Base-by-base conservation (phyloP, 2,888 invertebrate genomes). In the Apamea anceps region DNA sequence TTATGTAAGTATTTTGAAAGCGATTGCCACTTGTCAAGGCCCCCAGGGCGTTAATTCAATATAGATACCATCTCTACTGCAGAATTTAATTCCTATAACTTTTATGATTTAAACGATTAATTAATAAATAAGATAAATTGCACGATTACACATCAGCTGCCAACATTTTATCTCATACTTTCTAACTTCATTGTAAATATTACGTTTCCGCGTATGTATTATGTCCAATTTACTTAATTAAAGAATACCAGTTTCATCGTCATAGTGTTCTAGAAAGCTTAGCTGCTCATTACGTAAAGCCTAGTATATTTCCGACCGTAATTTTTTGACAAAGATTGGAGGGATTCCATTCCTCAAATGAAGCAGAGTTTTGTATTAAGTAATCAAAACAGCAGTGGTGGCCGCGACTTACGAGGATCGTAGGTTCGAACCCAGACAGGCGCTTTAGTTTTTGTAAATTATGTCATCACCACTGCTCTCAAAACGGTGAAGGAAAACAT, bases 121-220 rank as follows among this genome's bases (percentile, higher is more conserved):
- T 75, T 45, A 68, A 62, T 68, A 63, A 77, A 37, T 68, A 48
- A 68, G 25, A 77, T 68, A 54, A 62, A 68, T 84, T 75, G 74
- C 81, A 72, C 75, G 80, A 82, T 84, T 77, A n/a, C 48, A 73
- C 77, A 72, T 42, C 54, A 68, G 37, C n/a, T 25, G 63, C 66
- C 68, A 65, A 71, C 78, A 73, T 70, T 78, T 79, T 80, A 73
- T 71, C 45, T 75, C 65, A 68, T 74, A 88, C 88, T 89, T 89
- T 88, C 89, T 85, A 85, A 75, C 63, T 76, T 72, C 70, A 80
- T 87, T 80, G 79, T 84, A 84, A 75, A 76, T 77, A 79, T 84
- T 80, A 32, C 70, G 45, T 82, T 81, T 88, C 79, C 75, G 71
- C 66, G 32, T 32, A 45, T 65, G 37, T 60, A 45, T 60, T 51